phyloP scores from a whole-genome alignment of 2,113 vertebrate genomes.

The Ursus arctos region DNA sequence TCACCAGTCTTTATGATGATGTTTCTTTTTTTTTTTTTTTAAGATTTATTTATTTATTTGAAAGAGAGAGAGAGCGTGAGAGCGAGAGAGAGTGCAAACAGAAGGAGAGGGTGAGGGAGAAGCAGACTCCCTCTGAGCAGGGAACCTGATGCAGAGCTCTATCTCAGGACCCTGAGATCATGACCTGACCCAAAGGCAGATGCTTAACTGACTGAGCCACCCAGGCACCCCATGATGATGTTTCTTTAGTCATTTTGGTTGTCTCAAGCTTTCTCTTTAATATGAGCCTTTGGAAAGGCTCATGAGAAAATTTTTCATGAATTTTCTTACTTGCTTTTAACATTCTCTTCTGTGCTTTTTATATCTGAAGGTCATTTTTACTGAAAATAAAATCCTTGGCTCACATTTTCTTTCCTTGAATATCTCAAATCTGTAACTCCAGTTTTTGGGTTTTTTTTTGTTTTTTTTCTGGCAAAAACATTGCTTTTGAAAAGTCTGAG shows the following conservation, averaged over 20 bases:
- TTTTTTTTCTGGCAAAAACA: not conserved
- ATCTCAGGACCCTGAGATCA: not conserved
- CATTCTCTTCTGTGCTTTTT: not conserved
- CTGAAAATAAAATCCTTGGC: constrained; percentile 37
- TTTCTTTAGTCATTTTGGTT: not conserved
- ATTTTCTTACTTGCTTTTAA: constrained; percentile 2
- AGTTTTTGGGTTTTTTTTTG: not conserved
- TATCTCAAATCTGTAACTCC: not conserved
- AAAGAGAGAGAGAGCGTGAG: not conserved
- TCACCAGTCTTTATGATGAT: not conserved
- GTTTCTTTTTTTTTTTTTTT: not conserved
- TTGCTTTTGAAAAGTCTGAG: not conserved
- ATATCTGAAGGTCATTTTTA: not conserved
- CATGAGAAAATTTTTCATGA: not conserved
- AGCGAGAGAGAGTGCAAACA: not conserved
- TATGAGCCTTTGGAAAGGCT: not conserved
- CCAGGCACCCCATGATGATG: not conserved
- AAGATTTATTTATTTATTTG: not conserved
- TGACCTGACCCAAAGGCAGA: not conserved
- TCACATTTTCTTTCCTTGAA: constrained; percentile 1
- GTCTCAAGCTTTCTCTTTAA: not conserved
- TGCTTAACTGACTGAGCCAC: not conserved
- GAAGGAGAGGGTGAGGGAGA: not conserved
- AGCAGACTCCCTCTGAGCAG: not conserved
- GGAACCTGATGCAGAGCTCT: not conserved